These are phyloP conservation scores for Temnothorax unifasciatus DNA, from an alignment of 2,888 invertebrate genomes.

Conservation along the genomic window DNA sequence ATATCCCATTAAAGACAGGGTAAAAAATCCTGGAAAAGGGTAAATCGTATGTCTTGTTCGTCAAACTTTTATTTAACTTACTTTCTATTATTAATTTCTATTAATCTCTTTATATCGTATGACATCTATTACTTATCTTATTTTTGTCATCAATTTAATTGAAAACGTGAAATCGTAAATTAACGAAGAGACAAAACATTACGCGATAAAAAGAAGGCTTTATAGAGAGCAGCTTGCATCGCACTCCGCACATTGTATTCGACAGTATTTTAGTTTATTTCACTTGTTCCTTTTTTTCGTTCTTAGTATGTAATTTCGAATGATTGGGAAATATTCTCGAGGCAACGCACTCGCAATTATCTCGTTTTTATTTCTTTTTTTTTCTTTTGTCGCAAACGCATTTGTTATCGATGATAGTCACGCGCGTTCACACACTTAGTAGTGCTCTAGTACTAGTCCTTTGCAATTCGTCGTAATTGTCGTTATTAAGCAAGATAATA, in stretches of 20 bases:
- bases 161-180: not conserved
- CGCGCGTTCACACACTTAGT: slow-evolving; percentile 39
- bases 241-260: slow-evolving; percentile 69
- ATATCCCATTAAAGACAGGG: not conserved
- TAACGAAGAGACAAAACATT: not conserved
- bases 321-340: slow-evolving; percentile 61
- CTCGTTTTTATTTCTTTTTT: slow-evolving; percentile 51
- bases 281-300: slow-evolving; percentile 53
- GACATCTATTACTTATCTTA: not conserved
- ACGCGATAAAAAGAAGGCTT: slow-evolving; percentile 33
- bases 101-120: not conserved
- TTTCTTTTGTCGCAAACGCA: slow-evolving; percentile 40
- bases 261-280: slow-evolving; percentile 72
- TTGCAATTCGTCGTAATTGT: slow-evolving; percentile 47
- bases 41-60: not conserved
- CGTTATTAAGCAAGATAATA: slow-evolving; percentile 37
- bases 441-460: slow-evolving; percentile 46
- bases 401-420: slow-evolving; percentile 47
- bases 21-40: not conserved
- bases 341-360: slow-evolving; percentile 69
- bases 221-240: slow-evolving; percentile 66
- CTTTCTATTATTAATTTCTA: not conserved
- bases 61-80: not conserved
- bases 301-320: slow-evolving; percentile 42
- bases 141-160: slow-evolving; percentile 10